Evolutionary conservation across 2,797 vertebrate genomes (phyloP), one percentile per base, ranked within the genome.

Genomic region (Microctenopoma steveboyesi): DNA sequence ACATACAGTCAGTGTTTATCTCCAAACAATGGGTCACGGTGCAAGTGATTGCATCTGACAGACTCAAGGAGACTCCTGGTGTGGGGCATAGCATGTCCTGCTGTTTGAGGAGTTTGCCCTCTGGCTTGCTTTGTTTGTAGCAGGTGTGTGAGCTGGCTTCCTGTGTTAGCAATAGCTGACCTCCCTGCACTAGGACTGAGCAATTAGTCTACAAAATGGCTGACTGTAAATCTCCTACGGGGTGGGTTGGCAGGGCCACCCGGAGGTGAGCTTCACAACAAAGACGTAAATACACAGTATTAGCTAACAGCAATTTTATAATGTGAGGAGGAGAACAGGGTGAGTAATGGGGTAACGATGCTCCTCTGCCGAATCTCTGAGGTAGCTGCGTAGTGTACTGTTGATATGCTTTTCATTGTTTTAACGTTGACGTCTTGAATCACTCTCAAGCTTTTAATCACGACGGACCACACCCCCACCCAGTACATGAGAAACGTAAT

Each of bases 141-240:
- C 82, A 82, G 88, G 82, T 84, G 83, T 76, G 64, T 35, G 74
- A 71, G 70, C 60, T 11, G 47, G 69, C 76, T 77, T 68, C 58
- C 56, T 1, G 52, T 66, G 68, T 80, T 76, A 65, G 78, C 86
- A 63, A 62, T 64, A 79, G 80, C 80, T 91, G 92, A 93, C 91
- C 91, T 89, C 84, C 18, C 58, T 56, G 73, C 82, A 71, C 87
- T 48, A 56, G 69, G 71, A 55, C 74, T 18, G 76, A 71, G 82
- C 91, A 93, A 93, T 94, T 94, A 93, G 91, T 89, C 74, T 80
- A 80, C 81, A 92, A 91, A 93, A 93, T 91, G 91, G 83, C 83
- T 54, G 83, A 80, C 86, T 76, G 81, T 91, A 93, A 92, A 93
- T 94, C 91, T 92, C 79, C 73, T 15, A 63, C 47, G 33, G 86